Evolutionary conservation across 2,888 invertebrate genomes (phyloP).

Genomic region (Bhutanitis thaidina): DNA sequence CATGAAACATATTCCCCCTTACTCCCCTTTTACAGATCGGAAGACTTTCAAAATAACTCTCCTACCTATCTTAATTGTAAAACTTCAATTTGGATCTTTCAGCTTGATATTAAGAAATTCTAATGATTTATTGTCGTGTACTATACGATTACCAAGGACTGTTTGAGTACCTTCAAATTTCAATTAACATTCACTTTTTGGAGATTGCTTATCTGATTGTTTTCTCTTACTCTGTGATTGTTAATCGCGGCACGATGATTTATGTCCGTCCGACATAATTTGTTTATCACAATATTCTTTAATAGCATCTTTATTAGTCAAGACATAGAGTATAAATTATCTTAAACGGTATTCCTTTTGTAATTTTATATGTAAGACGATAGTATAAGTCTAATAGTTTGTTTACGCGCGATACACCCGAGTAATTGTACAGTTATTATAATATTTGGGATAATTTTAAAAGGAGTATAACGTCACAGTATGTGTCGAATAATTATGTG

Average conservation of each 20-base stretch:
- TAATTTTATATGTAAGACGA: constrained; percentile 12
- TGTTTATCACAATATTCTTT: constrained; percentile 9
- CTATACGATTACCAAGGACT: constrained; percentile 7
- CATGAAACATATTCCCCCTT: too few relatives aligned
- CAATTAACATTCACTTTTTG: constrained; percentile 35
- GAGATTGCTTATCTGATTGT: constrained; percentile 33
- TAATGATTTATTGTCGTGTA: constrained; percentile 13
- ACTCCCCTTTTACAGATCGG: too few relatives aligned
- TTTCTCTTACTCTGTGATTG: constrained; percentile 28
- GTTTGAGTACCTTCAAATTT: constrained; percentile 27
- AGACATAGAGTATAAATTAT: background rate
- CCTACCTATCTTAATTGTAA: too few relatives aligned
- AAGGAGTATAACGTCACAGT: background rate
- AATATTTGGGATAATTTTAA: background rate
- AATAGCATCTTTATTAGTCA: constrained; percentile 1
- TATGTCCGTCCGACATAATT: constrained; percentile 28
- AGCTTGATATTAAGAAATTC: constrained; percentile 7
- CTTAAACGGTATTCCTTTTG: background rate
- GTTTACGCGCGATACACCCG: constrained; percentile 3
- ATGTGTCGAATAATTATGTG: too few relatives aligned
- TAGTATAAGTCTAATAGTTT: constrained; percentile 13
- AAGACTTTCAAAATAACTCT: too few relatives aligned
- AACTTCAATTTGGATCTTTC: background rate
- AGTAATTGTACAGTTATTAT: background rate
- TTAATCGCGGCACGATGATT: constrained; percentile 32